These are phyloP conservation scores for Cryptotermes secundus DNA, from an alignment of 1,140 invertebrate species.

Conservation along the genomic window DNA sequence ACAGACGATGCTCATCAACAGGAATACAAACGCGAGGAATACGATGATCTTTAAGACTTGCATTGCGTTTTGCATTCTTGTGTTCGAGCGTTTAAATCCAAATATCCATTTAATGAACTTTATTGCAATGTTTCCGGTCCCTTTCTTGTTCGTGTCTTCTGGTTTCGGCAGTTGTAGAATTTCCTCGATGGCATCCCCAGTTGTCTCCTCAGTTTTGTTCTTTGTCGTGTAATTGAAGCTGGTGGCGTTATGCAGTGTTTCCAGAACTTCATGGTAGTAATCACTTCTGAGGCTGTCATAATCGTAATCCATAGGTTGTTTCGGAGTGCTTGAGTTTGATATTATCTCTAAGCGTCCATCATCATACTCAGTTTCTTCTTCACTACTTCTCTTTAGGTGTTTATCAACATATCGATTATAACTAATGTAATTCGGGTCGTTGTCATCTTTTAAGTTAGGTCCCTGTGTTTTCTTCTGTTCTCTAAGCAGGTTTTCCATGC, in stretches of 20 bases:
- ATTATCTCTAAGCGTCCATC: neutral
- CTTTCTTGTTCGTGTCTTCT: no score
- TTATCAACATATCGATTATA: neutral
- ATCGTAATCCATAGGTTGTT: neutral
- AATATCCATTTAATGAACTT: neutral
- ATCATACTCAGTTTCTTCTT: no score
- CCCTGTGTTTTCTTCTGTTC: no score
- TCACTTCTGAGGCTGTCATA: neutral
- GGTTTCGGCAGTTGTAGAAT: neutral
- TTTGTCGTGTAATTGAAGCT: conserved; percentile 3
- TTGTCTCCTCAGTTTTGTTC: neutral
- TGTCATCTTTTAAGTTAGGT: neutral
- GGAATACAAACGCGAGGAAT: neutral
- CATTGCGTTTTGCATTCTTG: neutral
- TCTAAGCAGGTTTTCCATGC: neutral
- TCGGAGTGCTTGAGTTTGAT: neutral
- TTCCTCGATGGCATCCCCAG: neutral
- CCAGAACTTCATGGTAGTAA: neutral
- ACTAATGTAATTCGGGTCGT: neutral
- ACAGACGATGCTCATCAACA: neutral
- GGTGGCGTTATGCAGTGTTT: neutral
- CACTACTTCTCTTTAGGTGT: neutral
- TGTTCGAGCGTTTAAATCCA: neutral
- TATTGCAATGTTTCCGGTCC: neutral
- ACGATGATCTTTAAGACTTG: neutral